Evolutionary conservation across 2,797 vertebrate species (phyloP).

Genomic region (Sebastes umbrosus): DNA sequence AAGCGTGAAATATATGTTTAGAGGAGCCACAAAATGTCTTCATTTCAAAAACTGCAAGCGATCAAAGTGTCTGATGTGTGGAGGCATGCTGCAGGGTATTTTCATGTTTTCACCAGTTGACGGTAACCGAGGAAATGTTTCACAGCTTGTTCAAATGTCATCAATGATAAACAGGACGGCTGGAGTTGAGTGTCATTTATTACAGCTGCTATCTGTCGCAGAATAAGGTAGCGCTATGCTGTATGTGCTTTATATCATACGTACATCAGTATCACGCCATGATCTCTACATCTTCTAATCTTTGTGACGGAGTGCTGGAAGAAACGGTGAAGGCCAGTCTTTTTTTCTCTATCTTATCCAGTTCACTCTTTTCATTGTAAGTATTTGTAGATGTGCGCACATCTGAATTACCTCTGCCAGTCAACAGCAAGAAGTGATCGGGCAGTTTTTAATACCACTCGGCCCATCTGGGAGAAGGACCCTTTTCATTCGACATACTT

Average conservation of each 20-base stretch:
- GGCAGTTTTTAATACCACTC: conserved; percentile 86
- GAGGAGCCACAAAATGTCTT: conserved; percentile 65
- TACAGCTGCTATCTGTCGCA: background rate
- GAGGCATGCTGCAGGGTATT: conserved; percentile 68
- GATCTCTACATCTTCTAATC: conserved; percentile 7
- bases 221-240: background rate
- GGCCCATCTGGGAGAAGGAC: conserved; percentile 91
- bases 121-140: conserved; percentile 55
- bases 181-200: conserved; percentile 37
- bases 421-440: conserved; percentile 90
- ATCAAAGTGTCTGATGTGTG: conserved; percentile 75
- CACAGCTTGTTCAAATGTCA: conserved; percentile 61
- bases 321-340: conserved; percentile 26
- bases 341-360: conserved; percentile 30
- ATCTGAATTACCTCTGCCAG: conserved; percentile 80
- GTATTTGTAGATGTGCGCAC: conserved; percentile 72
- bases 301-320: conserved; percentile 13
- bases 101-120: conserved; percentile 61
- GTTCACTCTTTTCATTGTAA: conserved; percentile 49
- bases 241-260: background rate
- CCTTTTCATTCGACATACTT: conserved; percentile 95
- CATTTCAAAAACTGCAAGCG: conserved; percentile 69
- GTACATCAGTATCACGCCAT: conserved; percentile 6
- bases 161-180: conserved; percentile 42
- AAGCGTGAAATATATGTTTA: conserved; percentile 74